A percentile compares a stretch with the other conserved stretches of the same genome.
These are phyloP conservation scores for Tribolium madens DNA, from an alignment of 1,140 invertebrate genomes.

Conservation along the genomic window DNA sequence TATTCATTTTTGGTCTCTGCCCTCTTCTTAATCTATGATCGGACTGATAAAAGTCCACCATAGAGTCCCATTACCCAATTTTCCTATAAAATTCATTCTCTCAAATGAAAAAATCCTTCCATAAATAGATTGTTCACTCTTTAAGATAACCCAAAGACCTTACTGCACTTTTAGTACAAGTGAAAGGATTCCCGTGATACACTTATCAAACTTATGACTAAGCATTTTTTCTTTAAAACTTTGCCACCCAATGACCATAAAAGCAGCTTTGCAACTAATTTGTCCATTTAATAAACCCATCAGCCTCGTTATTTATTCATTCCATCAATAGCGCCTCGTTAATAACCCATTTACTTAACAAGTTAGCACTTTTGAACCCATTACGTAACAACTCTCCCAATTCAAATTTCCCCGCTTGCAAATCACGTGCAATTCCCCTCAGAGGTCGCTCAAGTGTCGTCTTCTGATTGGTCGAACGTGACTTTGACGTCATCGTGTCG, in stretches of 20 bases:
- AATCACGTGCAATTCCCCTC: not conserved
- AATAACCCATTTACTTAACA: not conserved
- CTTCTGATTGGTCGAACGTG: conserved; percentile 28
- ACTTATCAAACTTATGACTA: not conserved
- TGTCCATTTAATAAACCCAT: not conserved
- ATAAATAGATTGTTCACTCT: no score
- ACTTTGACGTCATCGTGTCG: conserved; percentile 11
- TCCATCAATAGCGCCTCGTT: not conserved
- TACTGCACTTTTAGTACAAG: not conserved
- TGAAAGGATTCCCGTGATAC: not conserved
- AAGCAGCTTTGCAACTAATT: not conserved
- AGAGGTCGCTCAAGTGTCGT: conserved; percentile 20
- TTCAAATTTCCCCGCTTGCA: not conserved
- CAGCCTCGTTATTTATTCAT: not conserved
- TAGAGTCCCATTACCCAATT: no score
- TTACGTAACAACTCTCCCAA: not conserved
- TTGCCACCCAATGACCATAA: no score
- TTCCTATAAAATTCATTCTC: no score
- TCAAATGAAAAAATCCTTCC: no score
- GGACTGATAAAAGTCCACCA: no score
- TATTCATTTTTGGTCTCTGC: no score
- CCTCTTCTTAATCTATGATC: not conserved
- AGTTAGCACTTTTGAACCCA: not conserved
- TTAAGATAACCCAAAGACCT: not conserved
- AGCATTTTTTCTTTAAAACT: not conserved